These are phyloP conservation scores for Diceros bicornis DNA, from an alignment of 2,797 vertebrate genomes.

Conservation along the genomic window DNA sequence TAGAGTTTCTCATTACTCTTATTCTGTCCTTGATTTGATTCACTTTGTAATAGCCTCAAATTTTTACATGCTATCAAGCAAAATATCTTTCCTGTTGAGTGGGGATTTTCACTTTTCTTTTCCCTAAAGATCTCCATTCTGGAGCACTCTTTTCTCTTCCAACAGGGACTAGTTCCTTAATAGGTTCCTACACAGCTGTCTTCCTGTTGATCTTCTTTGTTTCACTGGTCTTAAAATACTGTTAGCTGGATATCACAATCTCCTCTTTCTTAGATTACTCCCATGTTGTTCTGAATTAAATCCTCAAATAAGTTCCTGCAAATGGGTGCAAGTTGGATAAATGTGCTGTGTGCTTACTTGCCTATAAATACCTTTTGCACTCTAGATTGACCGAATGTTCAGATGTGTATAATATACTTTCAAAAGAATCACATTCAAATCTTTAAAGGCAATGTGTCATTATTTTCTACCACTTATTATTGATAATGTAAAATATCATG, in stretches of 20 bases:
- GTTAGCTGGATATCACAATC: background rate
- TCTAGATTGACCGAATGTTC: background rate
- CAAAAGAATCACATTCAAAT: background rate
- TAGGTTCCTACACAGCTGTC: background rate
- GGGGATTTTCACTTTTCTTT: background rate
- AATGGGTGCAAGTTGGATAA: background rate
- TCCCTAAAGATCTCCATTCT: background rate
- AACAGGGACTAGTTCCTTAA: background rate
- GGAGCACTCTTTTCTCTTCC: background rate
- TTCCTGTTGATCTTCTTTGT: background rate
- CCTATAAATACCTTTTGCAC: background rate
- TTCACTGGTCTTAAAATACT: background rate
- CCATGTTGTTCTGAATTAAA: background rate
- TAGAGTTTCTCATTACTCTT: background rate
- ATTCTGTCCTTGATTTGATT: background rate
- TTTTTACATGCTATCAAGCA: background rate
- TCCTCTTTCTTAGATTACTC: background rate
- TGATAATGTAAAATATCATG: background rate
- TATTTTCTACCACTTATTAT: background rate
- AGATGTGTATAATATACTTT: too few species aligned
- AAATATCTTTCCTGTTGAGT: background rate
- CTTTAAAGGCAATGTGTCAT: background rate
- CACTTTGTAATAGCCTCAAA: background rate
- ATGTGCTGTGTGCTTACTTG: background rate
- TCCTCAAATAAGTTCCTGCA: background rate